phyloP scores from a whole-genome alignment of 2,113 vertebrate species.

The Chlamydotis undulata region DNA sequence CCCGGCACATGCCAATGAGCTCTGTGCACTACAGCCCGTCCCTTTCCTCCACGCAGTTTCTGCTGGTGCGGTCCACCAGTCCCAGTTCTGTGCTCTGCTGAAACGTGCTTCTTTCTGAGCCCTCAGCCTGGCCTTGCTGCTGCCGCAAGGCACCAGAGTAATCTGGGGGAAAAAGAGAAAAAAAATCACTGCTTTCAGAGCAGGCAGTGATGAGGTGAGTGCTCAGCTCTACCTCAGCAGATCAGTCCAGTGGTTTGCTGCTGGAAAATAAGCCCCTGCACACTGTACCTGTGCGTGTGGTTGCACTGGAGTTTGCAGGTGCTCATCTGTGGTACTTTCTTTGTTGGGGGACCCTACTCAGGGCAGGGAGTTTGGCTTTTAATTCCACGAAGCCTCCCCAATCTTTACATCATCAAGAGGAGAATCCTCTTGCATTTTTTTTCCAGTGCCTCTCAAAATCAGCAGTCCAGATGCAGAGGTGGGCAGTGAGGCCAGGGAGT shows the following conservation, averaged over 20 bases:
- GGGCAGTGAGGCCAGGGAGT: background rate
- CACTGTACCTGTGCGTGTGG: accelerated
- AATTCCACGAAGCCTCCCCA: accelerated
- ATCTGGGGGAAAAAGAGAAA: background rate
- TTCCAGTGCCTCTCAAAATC: background rate
- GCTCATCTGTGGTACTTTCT: accelerated
- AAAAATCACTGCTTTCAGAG: background rate
- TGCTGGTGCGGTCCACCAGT: background rate
- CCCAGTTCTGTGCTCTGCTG: background rate
- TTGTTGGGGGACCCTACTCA: background rate
- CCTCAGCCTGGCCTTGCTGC: background rate
- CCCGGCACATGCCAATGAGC: accelerated
- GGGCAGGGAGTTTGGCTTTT: background rate
- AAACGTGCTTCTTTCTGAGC: background rate
- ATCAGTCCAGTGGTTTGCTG: background rate
- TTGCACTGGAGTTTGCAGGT: background rate
- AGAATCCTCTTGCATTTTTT: background rate
- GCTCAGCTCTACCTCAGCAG: background rate
- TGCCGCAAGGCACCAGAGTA: background rate
- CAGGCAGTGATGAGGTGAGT: background rate
- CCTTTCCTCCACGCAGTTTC: background rate
- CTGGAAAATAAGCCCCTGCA: background rate
- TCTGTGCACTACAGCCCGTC: background rate
- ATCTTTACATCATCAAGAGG: background rate
- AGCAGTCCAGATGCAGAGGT: background rate